Evolutionary conservation across 1,140 invertebrate species (phyloP).

Genomic region (Drosophila santomea): DNA sequence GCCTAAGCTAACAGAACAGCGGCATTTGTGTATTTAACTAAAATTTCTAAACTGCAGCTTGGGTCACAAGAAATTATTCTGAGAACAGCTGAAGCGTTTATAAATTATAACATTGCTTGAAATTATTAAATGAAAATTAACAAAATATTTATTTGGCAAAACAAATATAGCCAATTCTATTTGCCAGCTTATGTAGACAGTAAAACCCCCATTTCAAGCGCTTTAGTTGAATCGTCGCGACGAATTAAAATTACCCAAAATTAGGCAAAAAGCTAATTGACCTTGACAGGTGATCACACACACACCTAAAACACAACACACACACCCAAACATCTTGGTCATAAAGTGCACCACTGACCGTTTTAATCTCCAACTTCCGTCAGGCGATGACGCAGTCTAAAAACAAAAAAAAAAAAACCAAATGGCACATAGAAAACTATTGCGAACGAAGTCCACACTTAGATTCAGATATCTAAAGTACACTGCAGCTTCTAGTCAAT

Average conservation of each 20-base stretch:
- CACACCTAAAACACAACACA: neutral
- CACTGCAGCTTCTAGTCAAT: neutral
- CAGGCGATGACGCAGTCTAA: constrained; percentile 43
- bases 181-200: too few species aligned
- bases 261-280: constrained; percentile 67
- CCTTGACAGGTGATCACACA: constrained; percentile 57
- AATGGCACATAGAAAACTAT: constrained; percentile 4
- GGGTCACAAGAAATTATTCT: too few species aligned
- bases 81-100: too few species aligned
- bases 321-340: neutral
- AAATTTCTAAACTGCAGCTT: too few species aligned
- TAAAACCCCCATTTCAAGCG: too few species aligned
- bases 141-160: too few species aligned
- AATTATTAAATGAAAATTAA: too few species aligned
- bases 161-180: too few species aligned
- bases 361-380: constrained; percentile 73
- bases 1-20: too few species aligned
- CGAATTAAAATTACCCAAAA: constrained; percentile 58
- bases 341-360: constrained; percentile 67
- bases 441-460: constrained; percentile 42
- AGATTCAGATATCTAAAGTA: neutral
- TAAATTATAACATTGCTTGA: too few species aligned
- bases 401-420: constrained; percentile 1
- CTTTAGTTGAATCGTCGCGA: too few species aligned
- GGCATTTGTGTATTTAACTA: too few species aligned